Conservation (phyloP, 2,888 invertebrate species). For the Drosophila multiciliata region DNA sequence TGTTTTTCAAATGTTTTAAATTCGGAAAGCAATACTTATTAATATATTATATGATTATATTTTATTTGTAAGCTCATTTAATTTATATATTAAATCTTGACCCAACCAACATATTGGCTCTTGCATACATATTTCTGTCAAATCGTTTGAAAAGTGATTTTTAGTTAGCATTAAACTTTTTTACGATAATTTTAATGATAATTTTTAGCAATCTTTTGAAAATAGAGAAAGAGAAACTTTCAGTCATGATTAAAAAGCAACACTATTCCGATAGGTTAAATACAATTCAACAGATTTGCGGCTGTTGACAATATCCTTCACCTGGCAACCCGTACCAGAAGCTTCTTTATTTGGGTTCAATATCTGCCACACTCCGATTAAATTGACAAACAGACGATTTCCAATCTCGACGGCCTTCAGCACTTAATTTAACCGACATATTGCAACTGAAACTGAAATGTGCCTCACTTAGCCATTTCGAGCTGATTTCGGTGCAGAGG, state of each 20-base stretch:
- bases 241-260: background rate
- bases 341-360: background rate
- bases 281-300: background rate
- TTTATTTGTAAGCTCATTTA: background rate
- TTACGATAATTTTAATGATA: background rate
- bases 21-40: background rate
- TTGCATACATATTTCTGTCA: background rate
- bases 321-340: background rate
- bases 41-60: background rate
- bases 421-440: background rate
- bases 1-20: background rate
- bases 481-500: background rate
- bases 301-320: background rate
- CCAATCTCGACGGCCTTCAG: background rate
- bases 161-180: background rate
- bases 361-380: background rate
- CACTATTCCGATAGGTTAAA: background rate
- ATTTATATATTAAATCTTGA: background rate
- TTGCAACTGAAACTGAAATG: conserved; percentile 17
- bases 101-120: background rate
- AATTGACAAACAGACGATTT: conserved; percentile 6
- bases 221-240: background rate
- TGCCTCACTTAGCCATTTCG: conserved; percentile 2
- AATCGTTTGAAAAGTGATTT: background rate
- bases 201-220: background rate